Base-by-base conservation (phyloP, 2,797 vertebrate species). In the Chlorospingus semifuscus region DNA sequence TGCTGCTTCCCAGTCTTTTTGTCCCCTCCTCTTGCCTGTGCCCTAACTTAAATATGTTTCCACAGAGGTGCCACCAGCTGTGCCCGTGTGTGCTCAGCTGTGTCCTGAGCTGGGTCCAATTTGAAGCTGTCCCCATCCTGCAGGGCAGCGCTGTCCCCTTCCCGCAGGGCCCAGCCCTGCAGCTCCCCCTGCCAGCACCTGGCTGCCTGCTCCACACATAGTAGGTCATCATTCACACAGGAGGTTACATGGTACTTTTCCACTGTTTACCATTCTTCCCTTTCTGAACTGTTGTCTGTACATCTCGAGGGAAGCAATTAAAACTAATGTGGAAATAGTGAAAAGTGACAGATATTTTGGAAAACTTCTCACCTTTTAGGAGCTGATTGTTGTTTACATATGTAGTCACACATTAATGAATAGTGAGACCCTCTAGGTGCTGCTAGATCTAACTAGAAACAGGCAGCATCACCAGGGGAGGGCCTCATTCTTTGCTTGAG, bases 281-380 rank as follows among this genome's bases (percentile, higher is more conserved):
- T 61, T 80, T 83, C 61, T 44, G 44, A 66, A 41, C 29, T 52
- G 32, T 15, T 80, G 47, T 34, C 64, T 60, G 23, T 30, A 52
- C n/a, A 29, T 81, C 85, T 90, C 88, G 64, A 61, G 75, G 83
- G 81, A 93, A 79, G 44, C 81, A 93, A 92, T 87, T 90, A 87
- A 93, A 92, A 85, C 27, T 61, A 61, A 83, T 0, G 2, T 52
- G 47, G 60, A 87, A 93, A 79, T 7, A 79, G 26, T 2, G 4
- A 75, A 83, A 80, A 72, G 23, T 24, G 34, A 22, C 26, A 81
- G 56, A 30, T 30, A 47, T 57, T 71, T 42, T 76, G 39, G 63
- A 87, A 82, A 89, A 60, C n/a, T 53, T 71, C 47, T 79, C 39
- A 69, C 16, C 36, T 91, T 89, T 85, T 27, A 89, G 81, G 76